A percentile compares a stretch with the other conserved stretches of the same genome.
Evolutionary conservation across 2,797 vertebrate genomes (phyloP).

Genomic region (Phoeniculus purpureus): DNA sequence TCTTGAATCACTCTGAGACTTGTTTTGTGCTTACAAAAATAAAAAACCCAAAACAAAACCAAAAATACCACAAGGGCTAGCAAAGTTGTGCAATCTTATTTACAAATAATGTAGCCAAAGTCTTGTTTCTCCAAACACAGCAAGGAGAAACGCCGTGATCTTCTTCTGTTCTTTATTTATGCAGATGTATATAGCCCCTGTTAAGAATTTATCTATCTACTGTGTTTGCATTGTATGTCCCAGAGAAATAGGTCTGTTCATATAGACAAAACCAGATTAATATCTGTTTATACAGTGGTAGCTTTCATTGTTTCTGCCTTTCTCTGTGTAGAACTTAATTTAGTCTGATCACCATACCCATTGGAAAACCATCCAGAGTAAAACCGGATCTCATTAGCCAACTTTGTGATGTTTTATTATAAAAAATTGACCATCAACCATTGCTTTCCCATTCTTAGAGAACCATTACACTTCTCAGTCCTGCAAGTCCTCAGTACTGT

Average conservation of each 20-base stretch:
- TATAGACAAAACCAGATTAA: background rate
- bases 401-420: background rate
- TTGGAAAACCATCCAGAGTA: background rate
- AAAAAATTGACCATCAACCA: background rate
- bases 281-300: background rate
- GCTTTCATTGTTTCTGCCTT: background rate
- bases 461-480: background rate
- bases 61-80: background rate
- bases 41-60: rapidly evolving
- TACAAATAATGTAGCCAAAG: constrained; percentile 10
- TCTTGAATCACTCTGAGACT: background rate
- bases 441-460: background rate
- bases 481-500: background rate
- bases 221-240: background rate
- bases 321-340: background rate
- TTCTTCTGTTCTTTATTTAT: constrained; percentile 2
- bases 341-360: background rate
- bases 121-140: background rate
- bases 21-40: constrained; percentile 12
- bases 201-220: background rate
- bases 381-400: background rate
- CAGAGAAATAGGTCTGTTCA: background rate
- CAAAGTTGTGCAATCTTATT: constrained; percentile 34
- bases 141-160: background rate
- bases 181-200: background rate